Evolutionary conservation across 2,888 invertebrate genomes (phyloP).

Genomic region (Noctua janthe): DNA sequence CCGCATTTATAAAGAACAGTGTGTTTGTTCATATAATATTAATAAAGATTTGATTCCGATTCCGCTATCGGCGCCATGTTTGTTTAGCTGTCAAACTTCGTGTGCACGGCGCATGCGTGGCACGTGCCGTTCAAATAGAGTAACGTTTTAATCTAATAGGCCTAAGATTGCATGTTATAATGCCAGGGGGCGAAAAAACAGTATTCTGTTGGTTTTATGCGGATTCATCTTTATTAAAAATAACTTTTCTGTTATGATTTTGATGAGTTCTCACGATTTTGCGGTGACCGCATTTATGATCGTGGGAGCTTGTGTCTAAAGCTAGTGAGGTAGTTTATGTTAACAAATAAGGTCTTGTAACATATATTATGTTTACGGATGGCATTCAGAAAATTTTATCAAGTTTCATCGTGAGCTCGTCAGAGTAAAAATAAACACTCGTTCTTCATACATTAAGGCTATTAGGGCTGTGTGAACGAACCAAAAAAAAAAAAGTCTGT

Average conservation of each 20-base stretch:
- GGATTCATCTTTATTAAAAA: conserved; percentile 77
- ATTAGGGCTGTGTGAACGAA: too few species aligned
- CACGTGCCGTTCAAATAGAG: conserved; percentile 79
- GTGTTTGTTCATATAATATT: conserved; percentile 85
- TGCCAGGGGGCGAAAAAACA: conserved; percentile 73
- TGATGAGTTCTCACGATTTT: conserved; percentile 69
- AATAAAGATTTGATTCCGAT: conserved; percentile 85
- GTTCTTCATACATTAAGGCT: background rate
- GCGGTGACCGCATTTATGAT: conserved; percentile 3
- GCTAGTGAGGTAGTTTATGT: background rate
- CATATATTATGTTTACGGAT: background rate
- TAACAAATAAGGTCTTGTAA: background rate
- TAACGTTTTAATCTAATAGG: conserved; percentile 84
- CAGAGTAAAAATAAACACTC: background rate
- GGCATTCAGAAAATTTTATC: background rate
- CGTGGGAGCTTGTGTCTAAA: conserved; percentile 24
- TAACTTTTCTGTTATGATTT: conserved; percentile 67
- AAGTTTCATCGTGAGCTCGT: background rate
- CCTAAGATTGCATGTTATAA: conserved; percentile 72
- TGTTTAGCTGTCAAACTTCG: conserved; percentile 86
- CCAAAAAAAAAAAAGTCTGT: background rate
- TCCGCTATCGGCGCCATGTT: conserved; percentile 86
- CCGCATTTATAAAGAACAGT: conserved; percentile 78
- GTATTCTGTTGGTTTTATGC: conserved; percentile 68
- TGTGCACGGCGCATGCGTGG: conserved; percentile 78